Evolutionary conservation across 2,888 invertebrate genomes (phyloP), one percentile per base, ranked within the genome.

Genomic region (Pharmacophagus antenor): DNA sequence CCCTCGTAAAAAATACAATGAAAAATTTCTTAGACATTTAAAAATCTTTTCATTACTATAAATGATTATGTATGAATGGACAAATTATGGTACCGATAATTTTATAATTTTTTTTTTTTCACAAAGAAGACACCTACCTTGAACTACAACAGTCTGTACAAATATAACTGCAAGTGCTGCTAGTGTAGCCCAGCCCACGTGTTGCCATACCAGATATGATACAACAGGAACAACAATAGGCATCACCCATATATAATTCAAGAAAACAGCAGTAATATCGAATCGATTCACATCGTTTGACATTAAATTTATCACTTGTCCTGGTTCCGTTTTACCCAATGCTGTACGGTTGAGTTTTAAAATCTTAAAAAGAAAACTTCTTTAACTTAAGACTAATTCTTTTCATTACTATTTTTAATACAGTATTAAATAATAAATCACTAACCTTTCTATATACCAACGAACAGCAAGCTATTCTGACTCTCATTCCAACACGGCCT

Each of bases 271-370:
- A 21, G 94, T 93, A 79, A 94, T 82, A 74, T 97, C 97, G 76
- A 97, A 96, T 64, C 96, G 92, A 70, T 94, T 94, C 2, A 97
- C 96, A 76, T 97, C 97, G 71, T 96, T 97, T 0, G 96, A 96
- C 85, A 97, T 91, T 59, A 97, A 82, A 79, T 97, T 97, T 50
- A 97, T 94, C 70, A 97, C 93, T 80, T 96, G 95, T 0, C 96
- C 97, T 67, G 95, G 80, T 86, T 92, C 72, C 77, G 94, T 94
- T 77, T 93, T 89, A 53, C 89, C 91, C 65, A 94, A 72, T 0
- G 94, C 93, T 1, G 84, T 80, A 65, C 92, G 92, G 72, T 93
- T 93, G 4, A 90, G 76, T 74, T 82, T 88, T 58, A 90, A 68
- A 62, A 90, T 85, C 90, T 90, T 1, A 18, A 31, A 23, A 46